Conservation (phyloP, 35 echinoderm and acorn worm species). For the Lytechinus pictus region DNA sequence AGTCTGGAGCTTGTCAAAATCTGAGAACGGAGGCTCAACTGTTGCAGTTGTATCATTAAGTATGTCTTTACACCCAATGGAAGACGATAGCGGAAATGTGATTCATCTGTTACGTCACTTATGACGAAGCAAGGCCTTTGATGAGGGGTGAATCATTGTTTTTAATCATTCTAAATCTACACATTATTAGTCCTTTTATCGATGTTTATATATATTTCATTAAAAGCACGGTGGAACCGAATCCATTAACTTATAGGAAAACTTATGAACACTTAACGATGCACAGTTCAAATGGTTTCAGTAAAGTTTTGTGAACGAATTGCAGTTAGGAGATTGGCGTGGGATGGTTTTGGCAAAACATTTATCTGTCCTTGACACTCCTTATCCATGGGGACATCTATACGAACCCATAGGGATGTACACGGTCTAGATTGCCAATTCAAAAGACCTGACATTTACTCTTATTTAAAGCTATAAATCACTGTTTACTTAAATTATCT, state of each 20-base stretch:
- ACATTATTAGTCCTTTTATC: background rate
- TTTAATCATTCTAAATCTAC: constrained; percentile 5
- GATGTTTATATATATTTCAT: background rate
- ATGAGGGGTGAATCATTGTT: background rate
- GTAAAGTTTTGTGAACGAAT: background rate
- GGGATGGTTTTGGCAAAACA: background rate
- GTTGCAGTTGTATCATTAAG: no score
- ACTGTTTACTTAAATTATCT: no score
- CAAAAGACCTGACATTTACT: background rate
- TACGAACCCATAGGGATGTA: background rate
- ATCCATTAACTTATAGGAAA: background rate
- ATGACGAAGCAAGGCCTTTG: background rate
- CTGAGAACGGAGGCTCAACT: no score
- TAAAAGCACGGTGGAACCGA: background rate
- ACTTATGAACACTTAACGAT: no score
- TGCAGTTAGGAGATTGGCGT: background rate
- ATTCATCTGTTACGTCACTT: background rate
- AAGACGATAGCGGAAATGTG: background rate
- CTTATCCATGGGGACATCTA: background rate
- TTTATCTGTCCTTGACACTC: background rate
- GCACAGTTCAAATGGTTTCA: background rate
- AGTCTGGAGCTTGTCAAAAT: no score
- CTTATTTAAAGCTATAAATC: no score
- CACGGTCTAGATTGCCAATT: background rate
- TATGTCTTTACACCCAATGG: background rate